These are phyloP conservation scores for Frankliniella fusca DNA, from an alignment of 2,888 invertebrate genomes.

Conservation along the genomic window DNA sequence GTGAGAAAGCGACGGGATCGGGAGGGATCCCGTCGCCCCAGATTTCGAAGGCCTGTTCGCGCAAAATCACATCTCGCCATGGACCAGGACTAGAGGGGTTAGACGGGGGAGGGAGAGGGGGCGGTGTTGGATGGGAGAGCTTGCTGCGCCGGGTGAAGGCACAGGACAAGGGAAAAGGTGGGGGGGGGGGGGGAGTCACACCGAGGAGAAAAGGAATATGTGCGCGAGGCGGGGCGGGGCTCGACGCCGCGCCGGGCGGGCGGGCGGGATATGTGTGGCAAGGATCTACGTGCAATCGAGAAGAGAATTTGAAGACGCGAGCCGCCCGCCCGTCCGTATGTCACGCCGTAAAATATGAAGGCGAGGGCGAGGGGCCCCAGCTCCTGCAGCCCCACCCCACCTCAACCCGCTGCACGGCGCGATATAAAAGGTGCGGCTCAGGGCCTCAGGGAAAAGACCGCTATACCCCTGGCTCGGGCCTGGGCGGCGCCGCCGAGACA, in stretches of 20 bases:
- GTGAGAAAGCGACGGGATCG: too few relatives aligned
- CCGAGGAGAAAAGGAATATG: not conserved
- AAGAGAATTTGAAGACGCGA: constrained; percentile 15
- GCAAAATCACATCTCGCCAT: too few relatives aligned
- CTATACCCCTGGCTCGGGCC: not conserved
- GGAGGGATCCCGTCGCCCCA: too few relatives aligned
- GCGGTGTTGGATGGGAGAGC: too few relatives aligned
- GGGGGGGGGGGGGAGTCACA: not conserved
- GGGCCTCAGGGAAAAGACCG: too few relatives aligned
- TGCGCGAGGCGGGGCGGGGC: not conserved
- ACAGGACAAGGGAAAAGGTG: not conserved
- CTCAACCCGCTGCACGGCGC: not conserved
- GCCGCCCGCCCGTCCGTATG: not conserved
- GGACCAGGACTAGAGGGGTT: too few relatives aligned
- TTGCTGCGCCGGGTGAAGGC: too few relatives aligned
- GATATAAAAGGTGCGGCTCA: not conserved
- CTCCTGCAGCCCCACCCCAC: not conserved
- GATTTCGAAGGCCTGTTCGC: too few relatives aligned
- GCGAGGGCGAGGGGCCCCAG: not conserved
- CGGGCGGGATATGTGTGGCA: not conserved
- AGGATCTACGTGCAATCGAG: constrained; percentile 5
- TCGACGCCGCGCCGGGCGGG: not conserved
- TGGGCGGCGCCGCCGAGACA: not conserved
- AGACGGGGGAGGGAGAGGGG: too few relatives aligned
- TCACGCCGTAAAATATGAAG: constrained; percentile 17